Percentiles rank a stretch among this genome's conserved stretches.
phyloP scores from a whole-genome alignment of 2,113 vertebrate species.

The Heterotilapia buettikoferi region DNA sequence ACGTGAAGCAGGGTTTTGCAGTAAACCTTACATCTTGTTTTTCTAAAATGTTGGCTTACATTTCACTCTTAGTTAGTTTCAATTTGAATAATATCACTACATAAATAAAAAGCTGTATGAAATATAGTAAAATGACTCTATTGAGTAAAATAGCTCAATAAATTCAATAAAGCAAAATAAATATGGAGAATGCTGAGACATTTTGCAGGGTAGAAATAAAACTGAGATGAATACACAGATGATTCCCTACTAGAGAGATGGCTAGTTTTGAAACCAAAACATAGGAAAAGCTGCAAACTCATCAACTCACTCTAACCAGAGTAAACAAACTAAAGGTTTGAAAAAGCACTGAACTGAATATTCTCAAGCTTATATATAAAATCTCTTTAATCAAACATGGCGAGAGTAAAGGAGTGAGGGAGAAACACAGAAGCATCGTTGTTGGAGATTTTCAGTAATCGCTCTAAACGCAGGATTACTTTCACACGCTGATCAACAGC shows the following conservation, averaged over 20 bases:
- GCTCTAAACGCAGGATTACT: not conserved
- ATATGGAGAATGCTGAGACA: not conserved
- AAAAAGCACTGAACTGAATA: not conserved
- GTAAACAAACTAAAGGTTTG: not conserved
- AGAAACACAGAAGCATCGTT: not conserved
- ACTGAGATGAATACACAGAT: not conserved
- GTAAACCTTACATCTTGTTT: not conserved
- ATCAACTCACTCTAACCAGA: not conserved
- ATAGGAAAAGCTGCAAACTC: not conserved
- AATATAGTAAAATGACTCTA: not conserved
- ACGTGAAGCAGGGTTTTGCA: not conserved
- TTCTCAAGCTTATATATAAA: not conserved
- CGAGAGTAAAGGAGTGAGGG: not conserved
- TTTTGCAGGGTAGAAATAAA: not conserved
- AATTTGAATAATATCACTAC: not conserved
- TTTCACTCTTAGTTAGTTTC: not conserved
- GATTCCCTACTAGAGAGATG: not conserved
- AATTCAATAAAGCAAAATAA: not conserved
- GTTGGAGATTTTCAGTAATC: not conserved
- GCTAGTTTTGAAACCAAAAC: not conserved
- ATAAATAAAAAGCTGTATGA: not conserved
- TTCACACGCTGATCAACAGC: not conserved
- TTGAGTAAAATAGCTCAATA: not conserved
- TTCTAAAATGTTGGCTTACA: not conserved
- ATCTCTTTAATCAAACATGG: not conserved